Percentiles rank a stretch among this genome's conserved stretches.
Evolutionary conservation across 2,113 vertebrate species (phyloP).

Genomic region (Tachysurus fulvidraco): DNA sequence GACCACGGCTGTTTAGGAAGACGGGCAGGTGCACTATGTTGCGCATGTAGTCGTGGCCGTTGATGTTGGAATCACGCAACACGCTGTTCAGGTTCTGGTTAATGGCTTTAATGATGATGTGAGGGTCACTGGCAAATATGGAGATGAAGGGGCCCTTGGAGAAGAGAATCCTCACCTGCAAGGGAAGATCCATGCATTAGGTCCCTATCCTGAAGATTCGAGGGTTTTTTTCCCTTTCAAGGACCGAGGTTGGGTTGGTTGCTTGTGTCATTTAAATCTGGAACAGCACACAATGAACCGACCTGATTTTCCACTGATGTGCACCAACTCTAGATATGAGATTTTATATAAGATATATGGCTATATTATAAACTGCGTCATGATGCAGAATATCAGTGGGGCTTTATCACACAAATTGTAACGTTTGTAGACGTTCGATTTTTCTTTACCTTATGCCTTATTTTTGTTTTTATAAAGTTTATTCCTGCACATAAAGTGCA

Average conservation of each 20-base stretch:
- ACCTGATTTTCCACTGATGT: background rate
- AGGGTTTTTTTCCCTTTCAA: background rate
- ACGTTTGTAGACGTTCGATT: background rate
- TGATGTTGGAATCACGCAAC: conserved; percentile 97
- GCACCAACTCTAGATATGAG: background rate
- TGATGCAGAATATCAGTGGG: background rate
- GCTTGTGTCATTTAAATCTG: background rate
- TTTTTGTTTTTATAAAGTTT: background rate
- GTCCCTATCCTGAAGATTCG: background rate
- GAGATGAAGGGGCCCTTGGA: conserved; percentile 98
- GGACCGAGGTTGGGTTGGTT: background rate
- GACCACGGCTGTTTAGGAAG: conserved; percentile 95
- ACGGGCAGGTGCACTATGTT: conserved; percentile 97
- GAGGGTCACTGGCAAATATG: conserved; percentile 96
- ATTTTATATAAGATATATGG: background rate
- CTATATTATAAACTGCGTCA: background rate
- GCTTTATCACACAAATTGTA: background rate
- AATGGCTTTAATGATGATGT: conserved; percentile 98
- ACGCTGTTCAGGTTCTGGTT: conserved; percentile 99
- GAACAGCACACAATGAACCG: background rate
- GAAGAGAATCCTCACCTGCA: conserved; percentile 91
- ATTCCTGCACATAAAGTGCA: background rate
- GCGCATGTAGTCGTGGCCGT: conserved; percentile 97
- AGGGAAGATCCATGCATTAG: conserved; percentile 29
- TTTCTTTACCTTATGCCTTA: background rate